Conservation (phyloP, 2,797 vertebrate species). For the Falco peregrinus region DNA sequence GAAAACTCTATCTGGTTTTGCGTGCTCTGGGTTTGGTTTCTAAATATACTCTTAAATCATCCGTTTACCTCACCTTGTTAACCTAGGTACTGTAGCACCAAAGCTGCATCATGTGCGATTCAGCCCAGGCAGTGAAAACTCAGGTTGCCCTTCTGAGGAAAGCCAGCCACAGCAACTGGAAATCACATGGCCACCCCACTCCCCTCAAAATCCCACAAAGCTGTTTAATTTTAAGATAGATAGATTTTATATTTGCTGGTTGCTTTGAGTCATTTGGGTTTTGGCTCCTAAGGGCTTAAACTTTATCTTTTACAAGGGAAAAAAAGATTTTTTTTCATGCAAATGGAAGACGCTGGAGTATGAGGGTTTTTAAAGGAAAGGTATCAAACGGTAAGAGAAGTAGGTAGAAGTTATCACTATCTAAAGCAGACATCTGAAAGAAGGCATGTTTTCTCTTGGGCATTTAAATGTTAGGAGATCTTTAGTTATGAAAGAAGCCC, state of each 20-base stretch:
- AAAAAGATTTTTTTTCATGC: accelerated
- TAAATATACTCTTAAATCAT: background rate
- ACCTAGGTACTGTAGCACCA: background rate
- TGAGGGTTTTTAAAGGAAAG: background rate
- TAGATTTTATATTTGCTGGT: background rate
- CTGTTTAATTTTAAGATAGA: background rate
- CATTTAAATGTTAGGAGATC: background rate
- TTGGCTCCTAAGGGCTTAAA: background rate
- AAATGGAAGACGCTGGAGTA: background rate
- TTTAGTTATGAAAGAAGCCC: background rate
- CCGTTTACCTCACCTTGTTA: background rate
- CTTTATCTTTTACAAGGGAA: background rate
- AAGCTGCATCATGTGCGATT: background rate
- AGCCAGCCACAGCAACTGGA: background rate
- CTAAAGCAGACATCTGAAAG: background rate
- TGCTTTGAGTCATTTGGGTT: background rate
- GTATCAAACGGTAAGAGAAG: background rate
- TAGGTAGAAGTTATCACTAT: background rate
- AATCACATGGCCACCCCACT: background rate
- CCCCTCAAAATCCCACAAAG: background rate
- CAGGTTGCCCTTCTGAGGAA: background rate
- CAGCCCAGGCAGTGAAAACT: accelerated
- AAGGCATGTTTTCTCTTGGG: background rate
- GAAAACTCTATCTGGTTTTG: background rate
- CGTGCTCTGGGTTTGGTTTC: background rate